A percentile compares a stretch with the other conserved stretches of the same genome.
phyloP scores from a whole-genome alignment of 2,797 vertebrate genomes.

The Etheostoma nigrum region DNA sequence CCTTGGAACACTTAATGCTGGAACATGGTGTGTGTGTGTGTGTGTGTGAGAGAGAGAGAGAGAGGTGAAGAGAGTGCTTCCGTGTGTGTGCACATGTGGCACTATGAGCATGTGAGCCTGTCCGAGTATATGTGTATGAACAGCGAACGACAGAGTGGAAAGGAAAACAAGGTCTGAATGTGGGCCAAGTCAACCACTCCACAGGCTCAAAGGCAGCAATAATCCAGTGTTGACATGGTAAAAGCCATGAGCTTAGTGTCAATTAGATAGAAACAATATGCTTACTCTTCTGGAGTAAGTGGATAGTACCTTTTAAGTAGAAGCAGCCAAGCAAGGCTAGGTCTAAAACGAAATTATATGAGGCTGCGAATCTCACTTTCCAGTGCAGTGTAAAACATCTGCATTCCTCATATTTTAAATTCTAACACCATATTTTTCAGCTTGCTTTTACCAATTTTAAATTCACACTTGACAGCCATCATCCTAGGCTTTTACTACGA shows the following conservation, averaged over 20 bases:
- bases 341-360: conserved; percentile 55
- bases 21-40: conserved; percentile 57
- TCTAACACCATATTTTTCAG: conserved; percentile 15
- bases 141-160: conserved; percentile 80
- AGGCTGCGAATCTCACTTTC: conserved; percentile 43
- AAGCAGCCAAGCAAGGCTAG: conserved; percentile 48
- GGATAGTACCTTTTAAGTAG: conserved; percentile 78
- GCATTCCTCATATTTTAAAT: conserved; percentile 25
- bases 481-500: conserved; percentile 34
- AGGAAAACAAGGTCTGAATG: conserved; percentile 84
- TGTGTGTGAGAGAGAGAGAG: conserved; percentile 5
- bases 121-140: conserved; percentile 69
- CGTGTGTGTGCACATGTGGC: conserved; percentile 68
- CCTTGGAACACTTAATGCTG: conserved; percentile 75
- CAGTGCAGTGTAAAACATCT: conserved; percentile 1
- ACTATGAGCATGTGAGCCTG: conserved; percentile 57
- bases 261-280: conserved; percentile 87
- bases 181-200: conserved; percentile 84
- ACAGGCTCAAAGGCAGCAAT: conserved; percentile 83
- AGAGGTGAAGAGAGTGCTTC: conserved; percentile 44
- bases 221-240: conserved; percentile 86
- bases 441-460: conserved; percentile 46
- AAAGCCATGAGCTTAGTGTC: conserved; percentile 85
- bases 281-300: conserved; percentile 81
- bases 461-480: conserved; percentile 47